Base-by-base conservation (phyloP, 2,888 invertebrate species). In the Sarcophaga variegata region DNA sequence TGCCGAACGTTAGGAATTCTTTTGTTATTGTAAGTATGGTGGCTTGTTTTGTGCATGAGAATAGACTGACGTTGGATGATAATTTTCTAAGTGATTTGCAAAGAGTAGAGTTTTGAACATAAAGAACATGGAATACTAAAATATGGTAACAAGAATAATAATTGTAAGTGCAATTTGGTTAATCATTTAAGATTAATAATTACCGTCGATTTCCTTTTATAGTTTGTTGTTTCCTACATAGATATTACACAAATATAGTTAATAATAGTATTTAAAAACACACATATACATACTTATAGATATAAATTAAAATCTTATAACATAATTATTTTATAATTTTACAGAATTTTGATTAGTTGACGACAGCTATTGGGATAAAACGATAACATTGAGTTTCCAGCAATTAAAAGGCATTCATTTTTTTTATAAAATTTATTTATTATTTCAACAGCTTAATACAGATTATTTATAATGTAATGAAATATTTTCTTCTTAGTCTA, bases 141-240 rank as follows among this genome's bases (percentile, higher is more conserved):
- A 22, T 37, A n/a, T 59, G 0, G 8, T 0, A 17, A 54, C 4
- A 54, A 54, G 12, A 14, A 14, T 62, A 20, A n/a, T 27, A 37
- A 54, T 63, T 45, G 10, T 37, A 66, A 25, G 81, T 85, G 84
- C 84, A 85, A 54, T 85, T 54, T 76, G 37, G 71, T 66, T 22
- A 71, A 81, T 71, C 60, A 77, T 66, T 62, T 77, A 54, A 63
- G 66, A 72, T 75, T 83, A 81, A 88, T 88, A 89, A 88, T 92
- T 93, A 93, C 93, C 93, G 93, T 93, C 88, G 93, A 92, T 90
- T 92, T 93, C 93, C 93, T 93, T 91, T 92, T 93, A 89, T 92
- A 90, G 88, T 92, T 93, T 85, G 91, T 90, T 91, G 91, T 92
- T 91, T 93, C 93, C 93, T 93, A 92, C 37, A 37, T 77, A 63